Percentiles rank a stretch among this genome's conserved stretches.
These are phyloP conservation scores for Apogon talboti DNA, from an alignment of 2,797 vertebrate genomes.

Conservation along the genomic window DNA sequence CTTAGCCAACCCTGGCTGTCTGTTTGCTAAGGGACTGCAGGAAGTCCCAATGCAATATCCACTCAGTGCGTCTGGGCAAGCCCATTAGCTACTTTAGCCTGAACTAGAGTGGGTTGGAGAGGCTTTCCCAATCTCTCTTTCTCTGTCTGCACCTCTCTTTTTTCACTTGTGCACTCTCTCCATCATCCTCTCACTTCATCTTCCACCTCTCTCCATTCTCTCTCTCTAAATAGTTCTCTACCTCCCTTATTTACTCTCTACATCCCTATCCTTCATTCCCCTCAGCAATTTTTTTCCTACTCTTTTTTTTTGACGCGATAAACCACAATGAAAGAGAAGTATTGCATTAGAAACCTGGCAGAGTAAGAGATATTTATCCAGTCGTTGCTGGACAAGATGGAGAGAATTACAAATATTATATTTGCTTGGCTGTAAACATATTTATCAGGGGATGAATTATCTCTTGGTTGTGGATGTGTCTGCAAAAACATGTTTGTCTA, in stretches of 20 bases:
- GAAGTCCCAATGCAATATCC: constrained; percentile 84
- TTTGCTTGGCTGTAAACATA: constrained; percentile 68
- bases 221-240: constrained; percentile 42
- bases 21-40: constrained; percentile 79
- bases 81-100: constrained; percentile 80
- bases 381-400: constrained; percentile 55
- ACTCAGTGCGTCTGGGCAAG: constrained; percentile 77
- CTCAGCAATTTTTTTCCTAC: constrained; percentile 6
- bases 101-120: constrained; percentile 67
- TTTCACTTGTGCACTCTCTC: constrained; percentile 33
- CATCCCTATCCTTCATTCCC: constrained; percentile 20
- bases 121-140: constrained; percentile 62
- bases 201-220: constrained; percentile 33
- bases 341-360: constrained; percentile 47
- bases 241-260: constrained; percentile 54
- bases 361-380: constrained; percentile 65
- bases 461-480: constrained; percentile 42
- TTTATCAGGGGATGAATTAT: constrained; percentile 67
- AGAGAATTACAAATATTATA: constrained; percentile 70
- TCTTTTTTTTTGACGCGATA: constrained; percentile 38
- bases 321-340: constrained; percentile 59
- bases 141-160: constrained; percentile 39
- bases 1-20: constrained; percentile 65
- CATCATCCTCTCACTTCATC: constrained; percentile 52
- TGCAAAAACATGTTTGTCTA: constrained; percentile 54